Base-by-base conservation (phyloP, 2,797 vertebrate species). In the Hemitrygon akajei region DNA sequence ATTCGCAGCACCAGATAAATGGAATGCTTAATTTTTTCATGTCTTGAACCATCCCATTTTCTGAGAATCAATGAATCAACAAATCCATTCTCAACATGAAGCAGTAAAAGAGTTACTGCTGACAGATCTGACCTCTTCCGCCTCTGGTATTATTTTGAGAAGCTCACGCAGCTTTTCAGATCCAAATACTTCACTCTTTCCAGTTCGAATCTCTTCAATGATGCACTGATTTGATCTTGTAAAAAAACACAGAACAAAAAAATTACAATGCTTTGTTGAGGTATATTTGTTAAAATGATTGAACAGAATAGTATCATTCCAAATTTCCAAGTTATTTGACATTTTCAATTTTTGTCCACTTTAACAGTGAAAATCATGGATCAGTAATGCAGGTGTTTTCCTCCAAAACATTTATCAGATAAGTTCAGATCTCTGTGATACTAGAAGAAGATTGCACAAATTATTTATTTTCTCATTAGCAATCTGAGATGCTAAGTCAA, bases 111-210 rank as follows among this genome's bases (percentile, higher is more conserved):
- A 75, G 69, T 76, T 76, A 56, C 27, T 93, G 25, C 91, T 27
- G 69, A 47, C 63, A 91, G 14, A 25, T 47, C 95, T 97, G 95
- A 99, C 99, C 98, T 99, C 99, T 95, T 99, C 98, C 63, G 96
- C 94, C 94, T 99, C 98, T 76, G 99, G 99, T 95, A 99, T 97
- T 94, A 99, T 96, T 95, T 99, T 99, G 94, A 99, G 97, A 95
- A 99, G 97, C 95, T 99, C 99, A 96, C 97, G 97, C 94, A 99
- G 96, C 10, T 97, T 97, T 96, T 98, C 98, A 7, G 98, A 96
- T 94, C 97, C 97, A 56, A 98, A 99, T 93, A 96, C 95, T 95
- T 98, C 97, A 94, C 97, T 97, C 94, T 97, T 97, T 95, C 98
- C 98, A 94, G 94, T 96, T 92, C 96, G 97, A 95, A 99, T 98